Base-by-base conservation (phyloP, 2,888 invertebrate species). In the Synanthedon formicaeformis region DNA sequence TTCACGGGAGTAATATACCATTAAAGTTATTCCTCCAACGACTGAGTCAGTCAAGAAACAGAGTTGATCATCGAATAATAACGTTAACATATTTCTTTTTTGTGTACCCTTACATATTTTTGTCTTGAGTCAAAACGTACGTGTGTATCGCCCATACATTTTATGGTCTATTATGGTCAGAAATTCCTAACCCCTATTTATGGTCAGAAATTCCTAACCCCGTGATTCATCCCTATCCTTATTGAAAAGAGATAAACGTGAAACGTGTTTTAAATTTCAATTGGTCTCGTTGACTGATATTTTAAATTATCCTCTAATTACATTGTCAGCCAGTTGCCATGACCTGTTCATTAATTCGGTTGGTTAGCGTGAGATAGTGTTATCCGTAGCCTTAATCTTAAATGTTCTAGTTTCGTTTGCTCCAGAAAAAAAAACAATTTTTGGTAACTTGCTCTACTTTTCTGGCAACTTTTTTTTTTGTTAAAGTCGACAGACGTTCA, bases 131-230 rank as follows among this genome's bases (percentile, higher is more conserved):
- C 82, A 80, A 59, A 34, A 62, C 64, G 62, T 49, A 12, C 12
- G 61, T 69, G 65, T 66, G 69, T 66, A 74, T 73, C 69, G 65
- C 55, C 64, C 64, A 64, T 62, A 54, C 49, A 14, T n/a, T n/a
- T n/a, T n/a, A n/a, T n/a, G n/a, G n/a, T n/a, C n/a, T n/a, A 45
- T 58, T 69, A 66, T 69, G 70, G 72, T 68, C 64, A 66, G 61
- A 69, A 68, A 76, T 77, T 71, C 67, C 64, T 62, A 45, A 13
- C 27, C 13, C 48, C 60, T 59, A 34, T 61, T 58, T 69, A 66
- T 69, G 70, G 72, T 68, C 64, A 66, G 61, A 69, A 68, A 76
- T 77, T 71, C 67, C 64, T 62, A 62, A 62, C 61, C 61, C 63
- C 55, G 61, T 81, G 78, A 81, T 65, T 75, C 76, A 76, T 68